These are phyloP conservation scores for Carassius gibelio DNA, from an alignment of 2,113 vertebrate genomes.

Conservation along the genomic window DNA sequence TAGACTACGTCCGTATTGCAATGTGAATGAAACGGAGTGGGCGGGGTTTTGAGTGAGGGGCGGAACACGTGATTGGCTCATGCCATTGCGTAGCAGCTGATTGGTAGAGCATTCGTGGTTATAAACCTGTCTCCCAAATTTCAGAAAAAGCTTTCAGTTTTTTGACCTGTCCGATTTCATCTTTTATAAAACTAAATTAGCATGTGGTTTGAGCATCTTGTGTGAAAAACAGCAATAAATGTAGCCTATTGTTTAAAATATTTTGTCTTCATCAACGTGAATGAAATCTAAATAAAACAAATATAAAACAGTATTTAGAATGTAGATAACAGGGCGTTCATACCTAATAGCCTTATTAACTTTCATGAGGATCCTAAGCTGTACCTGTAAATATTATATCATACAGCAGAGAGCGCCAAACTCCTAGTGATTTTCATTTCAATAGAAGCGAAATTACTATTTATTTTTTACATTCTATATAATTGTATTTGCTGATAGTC, in stretches of 20 bases:
- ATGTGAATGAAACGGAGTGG: background rate
- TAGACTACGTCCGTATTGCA: background rate
- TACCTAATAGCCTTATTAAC: background rate
- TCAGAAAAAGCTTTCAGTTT: background rate
- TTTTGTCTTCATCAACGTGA: background rate
- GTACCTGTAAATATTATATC: background rate
- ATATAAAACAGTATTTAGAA: background rate
- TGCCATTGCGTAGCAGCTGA: background rate
- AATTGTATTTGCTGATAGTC: too few species aligned
- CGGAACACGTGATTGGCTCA: background rate
- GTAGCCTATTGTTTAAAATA: background rate
- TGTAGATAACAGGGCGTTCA: background rate
- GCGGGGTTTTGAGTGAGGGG: background rate
- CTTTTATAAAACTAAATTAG: background rate
- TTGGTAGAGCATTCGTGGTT: background rate
- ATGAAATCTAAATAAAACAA: background rate
- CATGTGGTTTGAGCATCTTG: too few species aligned
- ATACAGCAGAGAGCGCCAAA: background rate
- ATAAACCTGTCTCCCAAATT: background rate
- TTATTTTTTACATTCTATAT: background rate
- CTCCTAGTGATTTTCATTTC: too few species aligned
- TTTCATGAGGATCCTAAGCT: background rate
- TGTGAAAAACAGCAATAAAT: too few species aligned
- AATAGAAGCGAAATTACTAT: too few species aligned
- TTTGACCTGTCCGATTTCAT: background rate